Evolutionary conservation across 1,140 invertebrate species (phyloP).

Genomic region (Aphis gossypii): DNA sequence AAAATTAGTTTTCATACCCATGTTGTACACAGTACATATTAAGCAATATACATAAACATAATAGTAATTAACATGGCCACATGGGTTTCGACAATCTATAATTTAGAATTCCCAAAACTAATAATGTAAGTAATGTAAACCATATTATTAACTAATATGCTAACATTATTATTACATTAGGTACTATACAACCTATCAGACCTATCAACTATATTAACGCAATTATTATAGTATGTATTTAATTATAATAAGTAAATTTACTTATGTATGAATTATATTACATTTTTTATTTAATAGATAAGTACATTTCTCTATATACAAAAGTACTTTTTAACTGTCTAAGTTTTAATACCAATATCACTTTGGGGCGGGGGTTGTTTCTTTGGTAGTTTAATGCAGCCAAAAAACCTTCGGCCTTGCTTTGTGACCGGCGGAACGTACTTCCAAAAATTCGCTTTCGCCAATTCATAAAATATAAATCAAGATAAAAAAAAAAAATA

Average conservation of each 20-base stretch:
- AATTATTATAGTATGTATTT: too few species aligned
- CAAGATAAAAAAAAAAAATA: background rate
- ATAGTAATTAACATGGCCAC: background rate
- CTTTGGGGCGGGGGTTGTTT: background rate
- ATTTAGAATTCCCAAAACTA: background rate
- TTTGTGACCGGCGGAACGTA: background rate
- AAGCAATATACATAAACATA: background rate
- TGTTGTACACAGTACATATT: background rate
- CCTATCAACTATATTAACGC: background rate
- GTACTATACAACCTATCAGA: too few species aligned
- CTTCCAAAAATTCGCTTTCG: background rate
- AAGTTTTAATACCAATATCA: background rate
- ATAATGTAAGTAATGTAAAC: background rate
- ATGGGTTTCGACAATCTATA: background rate
- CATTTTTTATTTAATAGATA: background rate
- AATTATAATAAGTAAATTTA: background rate
- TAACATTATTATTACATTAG: background rate
- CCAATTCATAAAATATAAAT: slow-evolving; percentile 8
- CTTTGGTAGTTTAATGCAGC: background rate
- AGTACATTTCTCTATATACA: too few species aligned
- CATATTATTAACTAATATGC: background rate
- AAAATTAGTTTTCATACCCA: background rate
- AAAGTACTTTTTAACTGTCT: too few species aligned
- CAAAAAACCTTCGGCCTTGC: background rate
- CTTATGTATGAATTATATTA: background rate